phyloP scores from a whole-genome alignment of 2,888 invertebrate genomes.

The Hypselothyrea guttata region DNA sequence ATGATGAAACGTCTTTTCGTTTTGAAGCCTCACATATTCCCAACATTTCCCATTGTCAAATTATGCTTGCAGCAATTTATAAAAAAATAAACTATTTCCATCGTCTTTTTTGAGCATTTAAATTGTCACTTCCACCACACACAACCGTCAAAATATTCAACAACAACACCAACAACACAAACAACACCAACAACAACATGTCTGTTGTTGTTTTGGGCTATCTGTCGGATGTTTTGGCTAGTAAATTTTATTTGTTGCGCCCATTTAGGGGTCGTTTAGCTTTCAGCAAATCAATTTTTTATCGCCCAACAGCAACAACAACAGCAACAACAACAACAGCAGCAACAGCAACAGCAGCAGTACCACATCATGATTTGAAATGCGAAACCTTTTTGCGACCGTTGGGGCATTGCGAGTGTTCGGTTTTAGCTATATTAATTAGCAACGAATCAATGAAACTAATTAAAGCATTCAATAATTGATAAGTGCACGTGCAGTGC shows the following conservation, averaged over 20 bases:
- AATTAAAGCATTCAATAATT: constrained; percentile 17
- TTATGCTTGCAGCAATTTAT: constrained; percentile 39
- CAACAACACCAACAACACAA: constrained; percentile 7
- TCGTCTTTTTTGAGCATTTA: constrained; percentile 22
- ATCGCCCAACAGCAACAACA: constrained; percentile 10
- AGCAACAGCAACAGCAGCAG: background rate
- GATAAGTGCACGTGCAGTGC: no score
- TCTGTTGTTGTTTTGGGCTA: constrained; percentile 1
- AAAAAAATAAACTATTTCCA: constrained; percentile 9
- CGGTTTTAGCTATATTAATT: constrained; percentile 26
- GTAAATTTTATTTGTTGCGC: constrained; percentile 35
- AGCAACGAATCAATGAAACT: constrained; percentile 12
- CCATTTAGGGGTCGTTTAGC: constrained; percentile 36
- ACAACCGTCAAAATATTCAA: constrained; percentile 24
- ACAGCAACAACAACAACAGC: background rate
- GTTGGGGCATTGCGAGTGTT: background rate
- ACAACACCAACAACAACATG: constrained; percentile 8
- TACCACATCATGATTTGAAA: constrained; percentile 16
- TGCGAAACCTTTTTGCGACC: constrained; percentile 10
- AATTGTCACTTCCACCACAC: constrained; percentile 36
- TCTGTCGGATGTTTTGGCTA: constrained; percentile 30
- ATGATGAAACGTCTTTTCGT: constrained; percentile 1
- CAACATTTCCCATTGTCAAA: constrained; percentile 20
- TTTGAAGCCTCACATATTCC: background rate
- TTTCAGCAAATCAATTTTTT: constrained; percentile 60